Conservation (phyloP, 2,113 vertebrate genomes). For the Nematolebias whitei region DNA sequence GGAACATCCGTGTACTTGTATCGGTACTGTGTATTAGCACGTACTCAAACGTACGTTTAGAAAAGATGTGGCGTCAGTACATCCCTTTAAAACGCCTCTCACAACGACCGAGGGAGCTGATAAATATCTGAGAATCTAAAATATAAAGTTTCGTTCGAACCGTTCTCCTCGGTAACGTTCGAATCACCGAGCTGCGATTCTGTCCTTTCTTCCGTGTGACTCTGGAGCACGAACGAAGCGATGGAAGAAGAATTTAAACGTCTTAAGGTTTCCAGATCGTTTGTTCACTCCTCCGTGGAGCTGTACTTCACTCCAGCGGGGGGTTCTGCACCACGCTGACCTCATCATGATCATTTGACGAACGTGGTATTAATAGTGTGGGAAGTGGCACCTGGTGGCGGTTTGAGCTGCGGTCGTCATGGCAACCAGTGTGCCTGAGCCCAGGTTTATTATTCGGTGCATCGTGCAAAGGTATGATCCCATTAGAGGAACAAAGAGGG, state of each 20-base stretch:
- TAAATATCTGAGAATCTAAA: background rate
- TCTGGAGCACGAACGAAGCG: background rate
- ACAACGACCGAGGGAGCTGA: too few species aligned
- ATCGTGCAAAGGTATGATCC: slow-evolving; percentile 9
- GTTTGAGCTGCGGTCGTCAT: slow-evolving; percentile 34
- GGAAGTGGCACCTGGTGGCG: slow-evolving; percentile 21
- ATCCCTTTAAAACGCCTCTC: too few species aligned
- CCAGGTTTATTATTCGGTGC: slow-evolving; percentile 17
- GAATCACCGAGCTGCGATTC: background rate
- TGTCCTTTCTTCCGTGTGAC: background rate
- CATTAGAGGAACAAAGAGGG: background rate
- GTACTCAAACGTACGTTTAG: too few species aligned
- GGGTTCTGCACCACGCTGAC: background rate
- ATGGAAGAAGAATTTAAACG: background rate
- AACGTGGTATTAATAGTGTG: slow-evolving; percentile 34
- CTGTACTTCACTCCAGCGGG: background rate
- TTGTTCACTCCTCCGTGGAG: background rate
- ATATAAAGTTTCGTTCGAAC: background rate
- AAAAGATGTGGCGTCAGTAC: too few species aligned
- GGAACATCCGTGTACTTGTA: too few species aligned
- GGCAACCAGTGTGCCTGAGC: slow-evolving; percentile 17
- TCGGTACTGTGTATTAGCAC: too few species aligned
- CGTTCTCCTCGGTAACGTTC: background rate
- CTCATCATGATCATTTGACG: slow-evolving; percentile 17
- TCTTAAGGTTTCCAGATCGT: background rate